Evolutionary conservation across 2,888 invertebrate species (phyloP), one percentile per base, ranked within the genome.

Genomic region (Tethea ocularis): DNA sequence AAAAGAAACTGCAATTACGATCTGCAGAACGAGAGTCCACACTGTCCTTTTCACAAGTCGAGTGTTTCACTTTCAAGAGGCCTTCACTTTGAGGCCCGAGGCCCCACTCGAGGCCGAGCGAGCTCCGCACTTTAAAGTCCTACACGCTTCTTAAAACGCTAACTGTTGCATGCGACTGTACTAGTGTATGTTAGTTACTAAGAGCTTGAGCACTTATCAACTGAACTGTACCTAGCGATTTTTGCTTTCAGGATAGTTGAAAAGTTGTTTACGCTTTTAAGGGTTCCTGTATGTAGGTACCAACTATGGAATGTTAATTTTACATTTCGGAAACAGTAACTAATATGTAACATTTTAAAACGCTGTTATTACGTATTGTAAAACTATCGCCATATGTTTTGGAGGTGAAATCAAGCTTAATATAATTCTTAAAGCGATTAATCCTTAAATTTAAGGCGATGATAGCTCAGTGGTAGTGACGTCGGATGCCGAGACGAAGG

Each of bases 131-230:
- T 74, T 63, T 61, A 54, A 22, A 69, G 61, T 62, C 60, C 63
- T 60, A 63, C 59, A 72, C 65, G 64, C 62, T 62, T 57, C 61
- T 61, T 58, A 63, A 64, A 67, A 63, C 67, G 65, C 68, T 76
- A 74, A 75, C 74, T 74, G 76, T 74, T 74, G 74, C 74, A 73
- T 66, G 72, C 61, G 69, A 65, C 71, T 68, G 66, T 41, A 58
- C 57, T 68, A 73, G 66, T 63, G 61, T 64, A 63, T 62, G 60
- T 62, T 57, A 54, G 54, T 33, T 29, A 33, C 54, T 54, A 33
- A 22, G 33, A 54, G 22, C 20, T 53, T 4, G 17, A 54, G 33
- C 33, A 54, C 54, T 54, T 29, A 38, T 46, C 10, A 17, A 46
- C 46, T 46, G 46, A 46, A 46, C 46, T 46, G 46, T 46, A 46